Evolutionary conservation across 2,797 vertebrate genomes (phyloP).

Genomic region (Malacoraja senta): DNA sequence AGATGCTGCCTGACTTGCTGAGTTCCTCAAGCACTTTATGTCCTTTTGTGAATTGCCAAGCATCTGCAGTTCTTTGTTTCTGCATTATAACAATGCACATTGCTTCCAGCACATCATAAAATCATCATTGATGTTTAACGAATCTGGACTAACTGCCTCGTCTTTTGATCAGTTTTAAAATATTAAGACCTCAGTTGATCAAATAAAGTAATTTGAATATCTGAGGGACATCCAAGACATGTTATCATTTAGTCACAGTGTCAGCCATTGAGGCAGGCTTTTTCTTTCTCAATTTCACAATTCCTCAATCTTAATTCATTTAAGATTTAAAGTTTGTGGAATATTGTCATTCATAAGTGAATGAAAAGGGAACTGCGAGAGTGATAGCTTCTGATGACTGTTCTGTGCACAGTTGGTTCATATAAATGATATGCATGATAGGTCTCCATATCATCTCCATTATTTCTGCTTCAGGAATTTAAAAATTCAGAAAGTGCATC

Average conservation of each 20-base stretch:
- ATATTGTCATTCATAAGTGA: not conserved
- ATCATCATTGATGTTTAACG: not conserved
- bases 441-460: not conserved
- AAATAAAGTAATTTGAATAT: not conserved
- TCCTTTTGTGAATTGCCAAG: too few species aligned
- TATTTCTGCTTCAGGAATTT: constrained; percentile 2
- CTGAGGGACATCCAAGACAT: not conserved
- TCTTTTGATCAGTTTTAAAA: not conserved
- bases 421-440: not conserved
- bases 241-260: not conserved
- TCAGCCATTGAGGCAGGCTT: not conserved
- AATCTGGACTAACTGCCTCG: not conserved
- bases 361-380: not conserved
- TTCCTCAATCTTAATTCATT: not conserved
- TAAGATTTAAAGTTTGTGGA: not conserved
- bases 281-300: too few species aligned
- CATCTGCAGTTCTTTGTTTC: too few species aligned
- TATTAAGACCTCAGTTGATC: not conserved
- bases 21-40: too few species aligned
- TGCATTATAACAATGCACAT: not conserved
- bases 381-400: not conserved
- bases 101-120: constrained; percentile 3
- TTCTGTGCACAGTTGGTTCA: not conserved
- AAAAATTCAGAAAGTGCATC: not conserved
- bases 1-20: too few species aligned